Conservation (phyloP, 2,888 invertebrate genomes). For the Andrena marginata region DNA sequence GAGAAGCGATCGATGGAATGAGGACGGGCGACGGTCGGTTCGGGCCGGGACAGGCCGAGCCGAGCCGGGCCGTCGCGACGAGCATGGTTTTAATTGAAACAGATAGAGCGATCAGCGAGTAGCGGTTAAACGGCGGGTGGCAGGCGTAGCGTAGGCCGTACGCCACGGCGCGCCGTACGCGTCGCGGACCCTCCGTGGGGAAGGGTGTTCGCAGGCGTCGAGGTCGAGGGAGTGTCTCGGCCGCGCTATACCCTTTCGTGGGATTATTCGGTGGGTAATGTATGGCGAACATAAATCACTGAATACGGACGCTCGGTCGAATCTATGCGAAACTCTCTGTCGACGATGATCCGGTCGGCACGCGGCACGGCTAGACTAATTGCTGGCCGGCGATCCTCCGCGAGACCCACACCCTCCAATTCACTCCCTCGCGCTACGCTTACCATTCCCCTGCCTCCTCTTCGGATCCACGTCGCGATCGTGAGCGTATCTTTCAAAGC, state of each 20-base stretch:
- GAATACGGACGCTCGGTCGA: conserved; percentile 75
- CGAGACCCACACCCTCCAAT: conserved; percentile 6
- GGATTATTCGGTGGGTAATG: conserved; percentile 84
- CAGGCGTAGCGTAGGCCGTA: conserved; percentile 19
- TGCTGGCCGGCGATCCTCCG: conserved; percentile 55
- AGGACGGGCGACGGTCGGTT: conserved; percentile 3
- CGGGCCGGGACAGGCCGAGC: too few species aligned
- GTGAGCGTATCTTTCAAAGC: too few species aligned
- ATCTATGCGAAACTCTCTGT: conserved; percentile 77
- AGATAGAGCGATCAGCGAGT: conserved; percentile 82
- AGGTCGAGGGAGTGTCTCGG: conserved; percentile 61
- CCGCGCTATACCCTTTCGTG: conserved; percentile 79
- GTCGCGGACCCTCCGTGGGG: conserved; percentile 47
- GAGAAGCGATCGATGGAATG: conserved; percentile 6
- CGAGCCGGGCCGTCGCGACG: conserved; percentile 5
- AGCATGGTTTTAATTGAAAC: conserved; percentile 81
- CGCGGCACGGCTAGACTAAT: conserved; percentile 72
- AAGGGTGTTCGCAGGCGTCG: conserved; percentile 61
- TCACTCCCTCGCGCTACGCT: background rate
- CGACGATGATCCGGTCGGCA: conserved; percentile 75
- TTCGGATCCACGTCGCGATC: too few species aligned
- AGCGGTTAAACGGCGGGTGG: conserved; percentile 60
- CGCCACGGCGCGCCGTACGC: too few species aligned
- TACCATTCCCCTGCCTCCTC: background rate
- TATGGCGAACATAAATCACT: conserved; percentile 81